Conservation (phyloP, 2,888 invertebrate genomes). For the Himalopsyche kuldschensis region DNA sequence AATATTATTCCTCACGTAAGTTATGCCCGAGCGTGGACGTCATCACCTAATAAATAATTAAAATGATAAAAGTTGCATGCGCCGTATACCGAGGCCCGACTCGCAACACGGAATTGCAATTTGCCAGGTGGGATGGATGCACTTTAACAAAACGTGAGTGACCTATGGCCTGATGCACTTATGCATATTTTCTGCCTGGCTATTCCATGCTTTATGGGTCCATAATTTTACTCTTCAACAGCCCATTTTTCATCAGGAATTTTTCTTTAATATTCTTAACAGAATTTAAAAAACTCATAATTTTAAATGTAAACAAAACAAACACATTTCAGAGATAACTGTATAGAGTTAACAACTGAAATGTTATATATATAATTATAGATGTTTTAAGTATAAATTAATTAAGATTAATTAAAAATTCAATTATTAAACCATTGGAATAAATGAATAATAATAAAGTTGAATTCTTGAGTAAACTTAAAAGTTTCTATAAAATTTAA, state of each 20-base stretch:
- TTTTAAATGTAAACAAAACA: too few species aligned
- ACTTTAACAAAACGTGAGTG: constrained; percentile 3
- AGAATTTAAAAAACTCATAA: neutral
- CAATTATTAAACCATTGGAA: too few species aligned
- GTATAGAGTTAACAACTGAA: too few species aligned
- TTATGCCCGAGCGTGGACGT: neutral
- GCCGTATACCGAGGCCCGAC: neutral
- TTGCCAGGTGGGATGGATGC: neutral
- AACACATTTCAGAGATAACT: too few species aligned
- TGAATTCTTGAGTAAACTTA: too few species aligned
- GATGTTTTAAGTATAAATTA: too few species aligned
- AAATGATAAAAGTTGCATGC: constrained; percentile 20
- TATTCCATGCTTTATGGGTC: neutral
- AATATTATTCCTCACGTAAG: neutral
- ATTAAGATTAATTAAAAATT: too few species aligned
- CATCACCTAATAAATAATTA: constrained; percentile 23
- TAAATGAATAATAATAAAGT: too few species aligned
- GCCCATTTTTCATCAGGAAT: neutral
- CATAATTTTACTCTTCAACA: neutral
- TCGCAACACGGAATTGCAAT: constrained; percentile 31
- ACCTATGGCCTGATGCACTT: neutral
- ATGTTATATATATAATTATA: too few species aligned
- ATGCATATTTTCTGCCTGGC: neutral
- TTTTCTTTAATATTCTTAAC: too few species aligned
- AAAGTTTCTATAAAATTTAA: too few species aligned